phyloP scores from a whole-genome alignment of 1,140 invertebrate genomes.

The Orius laevigatus region DNA sequence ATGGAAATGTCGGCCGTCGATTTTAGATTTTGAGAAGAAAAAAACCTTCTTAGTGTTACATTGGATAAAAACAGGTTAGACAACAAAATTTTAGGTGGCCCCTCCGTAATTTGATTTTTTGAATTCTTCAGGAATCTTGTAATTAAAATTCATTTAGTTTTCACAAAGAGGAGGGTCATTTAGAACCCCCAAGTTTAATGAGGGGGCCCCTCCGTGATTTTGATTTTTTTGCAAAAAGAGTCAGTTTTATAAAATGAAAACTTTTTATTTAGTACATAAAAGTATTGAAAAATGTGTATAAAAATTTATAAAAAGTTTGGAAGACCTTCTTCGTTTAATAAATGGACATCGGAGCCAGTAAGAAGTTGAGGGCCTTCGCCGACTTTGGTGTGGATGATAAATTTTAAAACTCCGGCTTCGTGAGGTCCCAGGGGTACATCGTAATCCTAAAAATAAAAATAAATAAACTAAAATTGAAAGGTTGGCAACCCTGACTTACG shows the following conservation, averaged over 20 bases:
- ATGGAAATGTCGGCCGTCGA: too few relatives aligned
- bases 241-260: not conserved
- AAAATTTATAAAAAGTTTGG: slow-evolving; percentile 23
- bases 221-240: not conserved
- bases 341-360: slow-evolving; percentile 32
- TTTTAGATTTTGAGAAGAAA: too few relatives aligned
- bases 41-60: too few relatives aligned
- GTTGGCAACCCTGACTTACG: not conserved
- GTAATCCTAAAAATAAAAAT: slow-evolving; percentile 8
- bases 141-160: too few relatives aligned
- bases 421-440: slow-evolving; percentile 21
- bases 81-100: too few relatives aligned
- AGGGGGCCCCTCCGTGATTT: not conserved
- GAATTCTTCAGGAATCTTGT: too few relatives aligned
- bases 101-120: too few relatives aligned
- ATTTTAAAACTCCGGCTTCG: slow-evolving; percentile 46
- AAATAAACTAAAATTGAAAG: slow-evolving; percentile 13
- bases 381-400: slow-evolving; percentile 68
- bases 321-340: slow-evolving; percentile 34
- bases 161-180: too few relatives aligned
- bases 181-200: too few relatives aligned
- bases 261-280: not conserved
- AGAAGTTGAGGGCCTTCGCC: slow-evolving; percentile 48
- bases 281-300: not conserved
- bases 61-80: too few relatives aligned